Evolutionary conservation across 2,797 vertebrate species (phyloP).

Genomic region (Chiloscyllium punctatum): DNA sequence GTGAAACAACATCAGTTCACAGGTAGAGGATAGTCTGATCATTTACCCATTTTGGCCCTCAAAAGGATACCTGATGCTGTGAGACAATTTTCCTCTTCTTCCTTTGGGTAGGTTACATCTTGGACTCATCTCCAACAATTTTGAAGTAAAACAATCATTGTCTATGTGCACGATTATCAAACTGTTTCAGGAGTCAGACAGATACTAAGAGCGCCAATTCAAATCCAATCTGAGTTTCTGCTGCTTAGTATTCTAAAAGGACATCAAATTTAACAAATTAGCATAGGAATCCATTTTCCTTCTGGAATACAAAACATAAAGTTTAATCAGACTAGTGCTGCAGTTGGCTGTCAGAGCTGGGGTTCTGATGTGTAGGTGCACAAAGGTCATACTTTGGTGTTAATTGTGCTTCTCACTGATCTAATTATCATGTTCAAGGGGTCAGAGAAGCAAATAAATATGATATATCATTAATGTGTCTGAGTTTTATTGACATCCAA

Average conservation of each 20-base stretch:
- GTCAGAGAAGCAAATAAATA: not conserved
- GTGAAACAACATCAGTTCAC: not conserved
- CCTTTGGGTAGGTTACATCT: not conserved
- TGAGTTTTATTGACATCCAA: constrained; percentile 5
- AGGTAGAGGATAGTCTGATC: not conserved
- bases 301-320: constrained; percentile 20
- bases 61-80: not conserved
- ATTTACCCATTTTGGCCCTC: not conserved
- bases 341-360: constrained; percentile 2
- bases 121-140: not conserved
- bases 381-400: not conserved
- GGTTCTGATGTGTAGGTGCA: constrained; percentile 15
- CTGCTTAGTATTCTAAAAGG: constrained; percentile 20
- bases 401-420: constrained; percentile 4
- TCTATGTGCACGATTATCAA: not conserved
- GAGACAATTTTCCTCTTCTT: not conserved
- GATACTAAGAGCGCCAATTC: not conserved
- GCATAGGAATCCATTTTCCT: constrained; percentile 5
- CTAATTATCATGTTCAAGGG: constrained; percentile 24
- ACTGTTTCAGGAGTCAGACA: not conserved
- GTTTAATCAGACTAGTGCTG: constrained; percentile 26
- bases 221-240: not conserved
- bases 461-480: not conserved
- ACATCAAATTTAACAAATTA: not conserved
- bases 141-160: not conserved